These are phyloP conservation scores for Agrypnia vestita DNA, from an alignment of 1,140 invertebrate species.

Conservation along the genomic window DNA sequence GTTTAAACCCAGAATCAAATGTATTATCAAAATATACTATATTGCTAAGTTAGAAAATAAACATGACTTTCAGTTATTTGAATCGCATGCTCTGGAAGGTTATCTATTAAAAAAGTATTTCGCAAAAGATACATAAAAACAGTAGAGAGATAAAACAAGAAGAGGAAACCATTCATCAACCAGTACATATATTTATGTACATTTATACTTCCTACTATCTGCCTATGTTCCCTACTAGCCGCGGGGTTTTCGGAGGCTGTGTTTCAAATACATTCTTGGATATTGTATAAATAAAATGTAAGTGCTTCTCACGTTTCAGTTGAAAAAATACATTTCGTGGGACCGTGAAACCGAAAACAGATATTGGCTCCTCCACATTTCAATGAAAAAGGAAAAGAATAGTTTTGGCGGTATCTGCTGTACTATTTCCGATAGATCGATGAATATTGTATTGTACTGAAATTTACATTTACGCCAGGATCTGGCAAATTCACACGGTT, in stretches of 20 bases:
- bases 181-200: neutral
- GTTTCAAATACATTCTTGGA: slow-evolving; percentile 36
- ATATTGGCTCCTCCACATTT: slow-evolving; percentile 33
- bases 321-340: slow-evolving; percentile 32
- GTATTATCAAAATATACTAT: too few species aligned
- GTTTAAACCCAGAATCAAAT: too few species aligned
- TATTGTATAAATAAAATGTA: slow-evolving; percentile 39
- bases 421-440: neutral
- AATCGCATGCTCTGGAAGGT: too few species aligned
- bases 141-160: slow-evolving; percentile 20
- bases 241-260: slow-evolving; percentile 22
- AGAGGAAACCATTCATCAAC: slow-evolving; percentile 14
- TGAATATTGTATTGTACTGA: too few species aligned
- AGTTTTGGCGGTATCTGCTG: slow-evolving; percentile 12
- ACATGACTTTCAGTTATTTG: too few species aligned
- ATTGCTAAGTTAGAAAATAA: too few species aligned
- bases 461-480: too few species aligned
- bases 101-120: too few species aligned
- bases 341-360: slow-evolving; percentile 21
- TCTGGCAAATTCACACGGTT: too few species aligned
- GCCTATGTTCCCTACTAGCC: slow-evolving; percentile 1
- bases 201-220: neutral
- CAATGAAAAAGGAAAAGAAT: slow-evolving; percentile 30
- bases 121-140: neutral
- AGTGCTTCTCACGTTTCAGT: slow-evolving; percentile 39